Evolutionary conservation across 2,888 invertebrate species (phyloP).

Genomic region (Hanleya hanleyi): DNA sequence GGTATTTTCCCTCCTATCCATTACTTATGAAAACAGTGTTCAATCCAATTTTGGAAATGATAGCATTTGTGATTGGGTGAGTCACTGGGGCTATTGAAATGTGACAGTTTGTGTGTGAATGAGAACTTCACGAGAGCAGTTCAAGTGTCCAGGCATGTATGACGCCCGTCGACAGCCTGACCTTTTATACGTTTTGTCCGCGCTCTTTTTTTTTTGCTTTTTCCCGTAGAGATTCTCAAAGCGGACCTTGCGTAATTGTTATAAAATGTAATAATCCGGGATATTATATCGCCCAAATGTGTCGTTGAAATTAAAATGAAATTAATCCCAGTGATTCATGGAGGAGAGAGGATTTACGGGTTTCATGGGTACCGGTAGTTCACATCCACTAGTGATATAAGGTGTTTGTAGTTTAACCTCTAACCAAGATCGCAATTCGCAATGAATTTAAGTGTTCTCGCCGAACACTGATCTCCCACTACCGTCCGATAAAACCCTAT

Average conservation of each 20-base stretch:
- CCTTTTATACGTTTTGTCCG: not conserved
- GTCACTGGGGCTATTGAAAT: not conserved
- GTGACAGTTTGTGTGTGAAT: not conserved
- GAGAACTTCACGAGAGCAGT: not conserved
- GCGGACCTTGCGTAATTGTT: conserved; percentile 1
- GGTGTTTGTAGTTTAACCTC: too few relatives aligned
- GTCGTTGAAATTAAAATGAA: conserved; percentile 2
- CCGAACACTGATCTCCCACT: too few relatives aligned
- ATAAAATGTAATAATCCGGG: not conserved
- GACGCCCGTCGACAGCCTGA: not conserved
- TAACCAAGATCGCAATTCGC: too few relatives aligned
- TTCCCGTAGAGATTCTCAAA: not conserved
- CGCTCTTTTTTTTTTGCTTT: not conserved
- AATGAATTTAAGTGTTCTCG: too few relatives aligned
- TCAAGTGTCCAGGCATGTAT: conserved; percentile 8
- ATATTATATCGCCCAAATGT: not conserved
- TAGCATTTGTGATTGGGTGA: conserved; percentile 4
- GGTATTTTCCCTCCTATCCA: not conserved
- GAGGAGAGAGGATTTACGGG: too few relatives aligned
- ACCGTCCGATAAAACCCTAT: too few relatives aligned
- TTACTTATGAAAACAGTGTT: conserved; percentile 4
- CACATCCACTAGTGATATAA: too few relatives aligned
- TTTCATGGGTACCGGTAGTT: too few relatives aligned
- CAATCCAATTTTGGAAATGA: not conserved
- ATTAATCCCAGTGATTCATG: conserved; percentile 4